phyloP scores from a whole-genome alignment of 2,113 vertebrate genomes.

The Porphyrio hochstetteri region DNA sequence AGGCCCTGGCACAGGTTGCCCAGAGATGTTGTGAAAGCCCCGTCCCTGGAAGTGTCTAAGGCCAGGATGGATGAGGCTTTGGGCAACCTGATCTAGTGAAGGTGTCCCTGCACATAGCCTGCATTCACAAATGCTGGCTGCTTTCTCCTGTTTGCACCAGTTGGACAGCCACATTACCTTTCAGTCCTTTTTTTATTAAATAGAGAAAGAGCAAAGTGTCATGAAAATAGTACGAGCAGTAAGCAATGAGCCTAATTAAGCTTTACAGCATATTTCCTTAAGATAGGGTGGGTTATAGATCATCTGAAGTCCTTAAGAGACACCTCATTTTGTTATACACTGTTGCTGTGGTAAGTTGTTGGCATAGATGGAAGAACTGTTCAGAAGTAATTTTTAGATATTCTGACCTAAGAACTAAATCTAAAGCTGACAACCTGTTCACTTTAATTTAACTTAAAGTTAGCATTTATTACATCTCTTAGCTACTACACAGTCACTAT shows the following conservation, averaged over 20 bases:
- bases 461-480: neutral
- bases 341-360: neutral
- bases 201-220: neutral
- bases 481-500: neutral
- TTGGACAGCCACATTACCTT: neutral
- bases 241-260: neutral
- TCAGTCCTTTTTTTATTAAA: neutral
- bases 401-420: neutral
- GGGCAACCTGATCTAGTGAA: too few species aligned
- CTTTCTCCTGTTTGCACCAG: neutral
- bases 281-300: neutral
- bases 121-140: neutral
- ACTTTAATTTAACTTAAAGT: neutral
- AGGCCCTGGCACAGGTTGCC: too few species aligned
- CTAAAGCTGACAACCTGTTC: neutral
- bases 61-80: too few species aligned
- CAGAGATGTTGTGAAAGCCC: too few species aligned
- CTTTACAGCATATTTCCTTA: neutral
- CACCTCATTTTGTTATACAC: neutral
- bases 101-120: too few species aligned
- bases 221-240: neutral
- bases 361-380: neutral
- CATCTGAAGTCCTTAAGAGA: neutral
- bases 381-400: neutral
- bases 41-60: too few species aligned